phyloP scores from a whole-genome alignment of 2,797 vertebrate species.

The Synanceia verrucosa region DNA sequence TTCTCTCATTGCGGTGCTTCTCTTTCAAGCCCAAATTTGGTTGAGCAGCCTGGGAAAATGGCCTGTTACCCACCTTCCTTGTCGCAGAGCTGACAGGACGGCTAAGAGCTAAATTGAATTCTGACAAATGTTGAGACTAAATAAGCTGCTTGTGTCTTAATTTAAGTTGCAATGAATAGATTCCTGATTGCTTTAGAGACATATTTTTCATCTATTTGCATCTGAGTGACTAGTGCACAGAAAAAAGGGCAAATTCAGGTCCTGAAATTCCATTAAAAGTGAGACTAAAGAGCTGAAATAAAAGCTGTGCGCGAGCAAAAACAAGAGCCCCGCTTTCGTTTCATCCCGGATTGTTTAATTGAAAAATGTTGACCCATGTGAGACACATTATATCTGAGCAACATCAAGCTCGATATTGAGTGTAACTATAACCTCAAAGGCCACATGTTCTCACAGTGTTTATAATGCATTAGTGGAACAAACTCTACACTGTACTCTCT shows the following conservation, averaged over 20 bases:
- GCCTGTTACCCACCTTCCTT: constrained; percentile 64
- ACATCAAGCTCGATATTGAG: constrained; percentile 75
- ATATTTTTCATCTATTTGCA: constrained; percentile 13
- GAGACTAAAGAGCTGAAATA: constrained; percentile 37
- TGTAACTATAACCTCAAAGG: constrained; percentile 82
- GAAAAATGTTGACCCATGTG: constrained; percentile 79
- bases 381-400: constrained; percentile 79
- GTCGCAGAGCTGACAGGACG: constrained; percentile 57
- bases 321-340: constrained; percentile 67
- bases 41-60: constrained; percentile 81
- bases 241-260: neutral
- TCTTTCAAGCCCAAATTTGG: constrained; percentile 78
- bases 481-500: constrained; percentile 83
- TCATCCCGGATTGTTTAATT: constrained; percentile 79
- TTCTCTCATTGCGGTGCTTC: constrained; percentile 78
- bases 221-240: neutral
- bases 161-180: constrained; percentile 30
- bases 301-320: constrained; percentile 54
- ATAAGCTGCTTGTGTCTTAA: constrained; percentile 44
- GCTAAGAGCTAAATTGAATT: constrained; percentile 49
- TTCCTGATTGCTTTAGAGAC: constrained; percentile 47
- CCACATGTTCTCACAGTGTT: constrained; percentile 75
- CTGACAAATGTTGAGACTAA: constrained; percentile 49
- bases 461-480: constrained; percentile 85
- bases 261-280: constrained; percentile 10